A percentile compares a stretch with the other conserved stretches of the same genome.
Evolutionary conservation across 2,113 vertebrate genomes (phyloP).

Genomic region (Pipra filicauda): DNA sequence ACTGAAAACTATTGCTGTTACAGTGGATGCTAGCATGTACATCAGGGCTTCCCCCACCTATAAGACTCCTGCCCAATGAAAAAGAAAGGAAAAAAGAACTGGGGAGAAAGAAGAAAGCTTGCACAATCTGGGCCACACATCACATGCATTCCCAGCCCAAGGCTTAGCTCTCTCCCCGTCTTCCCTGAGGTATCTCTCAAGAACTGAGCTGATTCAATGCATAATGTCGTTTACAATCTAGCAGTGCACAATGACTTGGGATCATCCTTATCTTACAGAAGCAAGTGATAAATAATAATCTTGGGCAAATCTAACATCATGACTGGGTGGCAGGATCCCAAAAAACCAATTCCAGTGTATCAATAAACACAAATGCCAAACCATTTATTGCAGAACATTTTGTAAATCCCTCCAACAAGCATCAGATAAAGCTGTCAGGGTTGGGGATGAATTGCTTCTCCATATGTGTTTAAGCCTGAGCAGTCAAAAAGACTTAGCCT

Average conservation of each 20-base stretch:
- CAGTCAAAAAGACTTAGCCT: neutral
- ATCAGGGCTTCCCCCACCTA: neutral
- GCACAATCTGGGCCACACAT: neutral
- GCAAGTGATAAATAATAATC: conserved; percentile 25
- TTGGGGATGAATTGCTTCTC: neutral
- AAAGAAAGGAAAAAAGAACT: neutral
- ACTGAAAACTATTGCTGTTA: neutral
- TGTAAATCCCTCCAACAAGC: neutral
- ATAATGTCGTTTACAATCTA: conserved; percentile 12
- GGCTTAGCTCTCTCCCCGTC: neutral
- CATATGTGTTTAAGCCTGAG: neutral
- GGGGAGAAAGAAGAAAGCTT: neutral
- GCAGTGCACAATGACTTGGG: neutral
- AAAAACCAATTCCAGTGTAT: neutral
- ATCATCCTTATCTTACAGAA: conserved; percentile 16
- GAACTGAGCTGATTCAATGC: neutral
- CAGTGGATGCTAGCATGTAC: neutral
- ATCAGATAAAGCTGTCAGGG: neutral
- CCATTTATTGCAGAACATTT: neutral
- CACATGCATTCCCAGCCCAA: neutral
- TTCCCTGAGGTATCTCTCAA: conserved; percentile 23
- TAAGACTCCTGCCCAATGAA: neutral
- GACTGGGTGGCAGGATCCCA: neutral
- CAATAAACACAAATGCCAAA: neutral
- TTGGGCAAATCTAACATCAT: neutral